Evolutionary conservation across 2,888 invertebrate species (phyloP), one percentile per base, ranked within the genome.

Genomic region (Drosophila anomalata): DNA sequence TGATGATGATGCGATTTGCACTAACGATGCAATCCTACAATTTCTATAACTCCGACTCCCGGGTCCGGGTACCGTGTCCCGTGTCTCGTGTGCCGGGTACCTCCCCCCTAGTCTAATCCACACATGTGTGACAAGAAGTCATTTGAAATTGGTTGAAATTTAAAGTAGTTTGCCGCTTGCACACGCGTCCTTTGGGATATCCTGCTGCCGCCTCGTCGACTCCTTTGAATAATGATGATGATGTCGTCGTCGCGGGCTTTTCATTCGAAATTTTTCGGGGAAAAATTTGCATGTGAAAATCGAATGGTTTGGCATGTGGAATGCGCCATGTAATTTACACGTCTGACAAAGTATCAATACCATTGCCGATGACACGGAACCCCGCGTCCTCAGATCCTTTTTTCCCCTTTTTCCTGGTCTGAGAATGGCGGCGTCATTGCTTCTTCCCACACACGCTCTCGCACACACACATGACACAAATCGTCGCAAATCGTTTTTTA

Each of bases 241-340:
- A 73, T 75, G 87, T 71, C 69, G 87, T 71, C 69, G 73, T 8
- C 56, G 73, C 29, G 53, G 69, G 70, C 24, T 48, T 62, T 62
- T 61, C 61, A 62, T 61, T 61, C 61, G 47, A 44, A 39, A 53
- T 69, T 66, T 68, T 57, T 22, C 17, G 20, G 12, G 61, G 58
- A 52, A 65, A 81, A 81, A 85, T 85, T 88, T 85, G 84, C 88
- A 85, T 84, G 88, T 73, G 84, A 61, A 70, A 69, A 74, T 73
- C 68, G 80, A 83, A 72, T 71, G 85, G 68, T 66, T 54, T 42
- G 67, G 65, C 47, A 70, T 65, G 72, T 55, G 61, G 80, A 87
- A 80, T 80, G 77, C 82, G 72, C 87, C 84, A 79, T 88, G 89
- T 88, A 89, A 89, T 89, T 89, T 87, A 81, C 86, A 83, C 90